Percentiles rank a stretch among this genome's conserved stretches.
These are phyloP conservation scores for Miichthys miiuy DNA, from an alignment of 2,797 vertebrate genomes.

Conservation along the genomic window DNA sequence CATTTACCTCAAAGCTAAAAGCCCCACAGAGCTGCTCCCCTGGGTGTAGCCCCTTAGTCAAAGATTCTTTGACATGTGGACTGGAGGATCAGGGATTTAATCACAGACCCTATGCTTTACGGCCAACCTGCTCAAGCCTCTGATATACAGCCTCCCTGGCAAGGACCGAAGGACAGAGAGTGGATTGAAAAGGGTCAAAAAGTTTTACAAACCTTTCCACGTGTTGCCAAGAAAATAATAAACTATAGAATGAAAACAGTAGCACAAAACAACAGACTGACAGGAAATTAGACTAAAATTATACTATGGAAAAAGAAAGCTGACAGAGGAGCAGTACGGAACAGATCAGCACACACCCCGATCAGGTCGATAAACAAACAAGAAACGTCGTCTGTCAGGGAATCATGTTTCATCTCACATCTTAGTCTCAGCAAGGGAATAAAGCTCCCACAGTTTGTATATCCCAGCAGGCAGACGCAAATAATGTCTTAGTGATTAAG, in stretches of 20 bases:
- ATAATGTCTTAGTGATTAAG: slow-evolving; percentile 56
- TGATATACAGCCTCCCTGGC: slow-evolving; percentile 11
- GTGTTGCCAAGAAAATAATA: slow-evolving; percentile 14
- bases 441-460: slow-evolving; percentile 26
- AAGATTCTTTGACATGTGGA: slow-evolving; percentile 2
- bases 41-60: background rate
- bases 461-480: slow-evolving; percentile 24
- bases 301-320: background rate
- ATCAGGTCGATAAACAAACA: background rate
- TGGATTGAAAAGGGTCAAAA: background rate
- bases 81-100: background rate
- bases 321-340: slow-evolving; percentile 2
- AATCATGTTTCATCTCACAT: slow-evolving; percentile 7
- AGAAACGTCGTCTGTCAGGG: slow-evolving; percentile 1
- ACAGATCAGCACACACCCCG: background rate
- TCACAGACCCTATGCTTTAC: background rate
- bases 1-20: background rate
- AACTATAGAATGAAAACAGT: background rate
- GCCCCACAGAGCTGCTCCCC: background rate
- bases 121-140: background rate
- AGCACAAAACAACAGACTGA: background rate
- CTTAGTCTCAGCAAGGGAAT: slow-evolving; percentile 16
- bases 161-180: background rate
- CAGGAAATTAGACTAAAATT: background rate
- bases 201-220: slow-evolving; percentile 11